These are phyloP conservation scores for Kryptolebias ocellatus DNA, from an alignment of 2,797 vertebrate species.

Conservation along the genomic window DNA sequence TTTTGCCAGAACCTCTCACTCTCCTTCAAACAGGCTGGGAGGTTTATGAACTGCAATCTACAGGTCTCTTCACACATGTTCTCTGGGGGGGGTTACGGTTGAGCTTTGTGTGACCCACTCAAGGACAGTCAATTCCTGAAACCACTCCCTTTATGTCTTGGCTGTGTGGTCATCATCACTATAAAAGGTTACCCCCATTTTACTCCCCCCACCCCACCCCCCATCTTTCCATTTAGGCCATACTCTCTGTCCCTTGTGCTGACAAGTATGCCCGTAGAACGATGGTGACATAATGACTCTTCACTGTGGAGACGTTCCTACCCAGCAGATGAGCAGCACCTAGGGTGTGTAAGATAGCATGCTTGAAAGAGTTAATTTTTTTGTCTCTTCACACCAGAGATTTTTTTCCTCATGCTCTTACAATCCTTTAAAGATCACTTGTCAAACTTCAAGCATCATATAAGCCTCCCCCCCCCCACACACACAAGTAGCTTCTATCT, in stretches of 20 bases:
- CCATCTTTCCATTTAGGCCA: neutral
- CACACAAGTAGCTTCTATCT: conserved; percentile 22
- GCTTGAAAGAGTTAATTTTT: conserved; percentile 1
- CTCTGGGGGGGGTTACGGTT: neutral
- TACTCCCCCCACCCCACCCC: neutral
- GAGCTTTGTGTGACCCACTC: conserved; percentile 6
- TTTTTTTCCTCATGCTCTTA: conserved; percentile 5
- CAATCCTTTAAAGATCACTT: conserved; percentile 20
- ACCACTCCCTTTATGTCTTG: conserved; percentile 9
- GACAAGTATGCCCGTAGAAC: conserved; percentile 13
- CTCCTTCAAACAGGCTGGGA: conserved; percentile 1
- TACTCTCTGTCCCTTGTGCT: neutral
- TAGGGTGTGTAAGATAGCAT: neutral
- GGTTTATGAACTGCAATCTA: neutral
- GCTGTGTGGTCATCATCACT: conserved; percentile 5
- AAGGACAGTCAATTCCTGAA: conserved; percentile 6
- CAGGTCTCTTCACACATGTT: conserved; percentile 3
- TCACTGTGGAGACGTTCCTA: conserved; percentile 1
- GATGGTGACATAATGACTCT: neutral
- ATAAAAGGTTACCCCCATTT: conserved; percentile 13
- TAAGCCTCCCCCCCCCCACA: conserved; percentile 10
- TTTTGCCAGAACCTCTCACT: neutral
- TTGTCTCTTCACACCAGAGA: conserved; percentile 14
- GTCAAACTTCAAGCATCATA: conserved; percentile 18
- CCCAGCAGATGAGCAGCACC: neutral